Conservation (phyloP, 1,140 invertebrate species). For the Adelges cooleyi region DNA sequence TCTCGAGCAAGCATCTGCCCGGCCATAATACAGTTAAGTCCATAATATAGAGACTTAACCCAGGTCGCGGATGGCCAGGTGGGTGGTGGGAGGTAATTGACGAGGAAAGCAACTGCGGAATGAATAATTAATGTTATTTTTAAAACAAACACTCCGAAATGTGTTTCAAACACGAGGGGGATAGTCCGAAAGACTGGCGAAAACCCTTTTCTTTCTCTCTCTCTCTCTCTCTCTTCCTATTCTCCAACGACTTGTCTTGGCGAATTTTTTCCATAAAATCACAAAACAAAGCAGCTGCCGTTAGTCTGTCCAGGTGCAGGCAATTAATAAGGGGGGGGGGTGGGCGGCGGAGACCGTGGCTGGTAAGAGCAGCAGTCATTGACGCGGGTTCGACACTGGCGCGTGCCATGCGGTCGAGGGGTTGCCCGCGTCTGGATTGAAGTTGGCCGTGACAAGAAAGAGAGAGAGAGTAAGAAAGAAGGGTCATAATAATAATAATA, state of each 20-base stretch:
- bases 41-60: no score
- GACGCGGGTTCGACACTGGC: not conserved
- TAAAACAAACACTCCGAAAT: not conserved
- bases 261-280: not conserved
- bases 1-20: no score
- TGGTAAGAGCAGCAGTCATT: not conserved
- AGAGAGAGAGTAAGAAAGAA: no score
- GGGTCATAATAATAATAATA: slow-evolving; percentile 1
- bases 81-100: no score
- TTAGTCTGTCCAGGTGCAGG: slow-evolving; percentile 21
- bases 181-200: not conserved
- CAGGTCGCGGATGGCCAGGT: no score
- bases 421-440: not conserved
- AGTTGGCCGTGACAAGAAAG: no score
- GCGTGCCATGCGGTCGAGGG: not conserved
- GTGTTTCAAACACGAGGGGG: not conserved
- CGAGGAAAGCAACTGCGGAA: no score
- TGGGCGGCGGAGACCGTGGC: not conserved
- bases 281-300: not conserved
- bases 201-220: not conserved
- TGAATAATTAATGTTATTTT: no score
- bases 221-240: no score
- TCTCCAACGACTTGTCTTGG: not conserved
- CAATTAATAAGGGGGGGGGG: no score
- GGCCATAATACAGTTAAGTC: no score